Evolutionary conservation across 2,888 invertebrate species (phyloP).

Genomic region (Zootermopsis nevadensis): DNA sequence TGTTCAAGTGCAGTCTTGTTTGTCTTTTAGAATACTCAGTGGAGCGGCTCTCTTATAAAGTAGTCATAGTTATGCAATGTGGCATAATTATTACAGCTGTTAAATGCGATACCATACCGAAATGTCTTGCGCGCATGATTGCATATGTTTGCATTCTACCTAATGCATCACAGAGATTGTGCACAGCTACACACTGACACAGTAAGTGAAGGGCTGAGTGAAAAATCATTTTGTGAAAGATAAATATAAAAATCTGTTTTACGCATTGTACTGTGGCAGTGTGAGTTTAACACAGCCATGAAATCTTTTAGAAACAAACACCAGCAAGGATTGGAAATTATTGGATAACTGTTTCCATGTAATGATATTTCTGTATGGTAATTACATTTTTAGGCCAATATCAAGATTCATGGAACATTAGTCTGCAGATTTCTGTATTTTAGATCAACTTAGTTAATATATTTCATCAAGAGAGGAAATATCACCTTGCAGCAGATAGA

Average conservation of each 20-base stretch:
- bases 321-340: no score
- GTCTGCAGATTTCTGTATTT: not conserved
- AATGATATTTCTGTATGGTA: not conserved
- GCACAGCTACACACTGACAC: no score
- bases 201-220: not conserved
- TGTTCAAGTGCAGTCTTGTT: not conserved
- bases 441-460: not conserved
- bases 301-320: no score
- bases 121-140: not conserved
- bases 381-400: not conserved
- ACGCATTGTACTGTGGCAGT: no score
- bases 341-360: no score
- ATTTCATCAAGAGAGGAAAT: not conserved
- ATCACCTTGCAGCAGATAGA: not conserved
- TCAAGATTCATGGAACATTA: not conserved
- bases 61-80: not conserved
- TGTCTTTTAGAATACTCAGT: not conserved
- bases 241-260: no score
- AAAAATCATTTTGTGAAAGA: not conserved
- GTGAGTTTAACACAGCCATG: no score
- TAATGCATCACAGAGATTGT: no score
- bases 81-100: not conserved
- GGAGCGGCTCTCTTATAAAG: not conserved
- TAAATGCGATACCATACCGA: not conserved
- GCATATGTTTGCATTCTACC: not conserved